Conservation (phyloP, 92 coral and sea anemone species). For the Porites rus region DNA sequence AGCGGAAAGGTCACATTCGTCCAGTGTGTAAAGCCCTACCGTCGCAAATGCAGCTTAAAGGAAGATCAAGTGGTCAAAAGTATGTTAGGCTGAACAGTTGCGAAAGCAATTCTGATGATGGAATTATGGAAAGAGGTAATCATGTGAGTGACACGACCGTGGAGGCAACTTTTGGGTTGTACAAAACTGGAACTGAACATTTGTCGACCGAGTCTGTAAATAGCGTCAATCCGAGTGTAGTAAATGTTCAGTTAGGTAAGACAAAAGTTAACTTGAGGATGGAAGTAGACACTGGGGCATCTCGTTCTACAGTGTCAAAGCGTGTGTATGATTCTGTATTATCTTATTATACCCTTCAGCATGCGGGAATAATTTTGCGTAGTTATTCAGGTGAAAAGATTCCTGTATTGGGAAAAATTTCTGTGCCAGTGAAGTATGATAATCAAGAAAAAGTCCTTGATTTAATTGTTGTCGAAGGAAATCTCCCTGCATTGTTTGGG, state of each 20-base stretch:
- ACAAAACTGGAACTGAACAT: not conserved
- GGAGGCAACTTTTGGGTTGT: conserved; percentile 7
- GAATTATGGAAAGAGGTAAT: too few species aligned
- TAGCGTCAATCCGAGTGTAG: not conserved
- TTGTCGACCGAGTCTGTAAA: too few species aligned
- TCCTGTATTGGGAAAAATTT: not conserved
- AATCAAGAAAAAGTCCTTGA: conserved; percentile 19
- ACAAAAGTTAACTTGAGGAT: not conserved
- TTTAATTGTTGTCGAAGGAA: conserved; percentile 19
- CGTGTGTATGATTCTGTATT: conserved; percentile 10
- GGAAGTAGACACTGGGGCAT: not conserved
- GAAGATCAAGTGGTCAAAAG: conserved; percentile 2
- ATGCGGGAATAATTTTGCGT: conserved; percentile 9
- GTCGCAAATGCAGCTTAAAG: conserved; percentile 17
- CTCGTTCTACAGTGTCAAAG: not conserved
- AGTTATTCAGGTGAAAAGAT: conserved; percentile 24
- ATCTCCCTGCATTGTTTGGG: conserved; percentile 36
- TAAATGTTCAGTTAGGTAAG: not conserved
- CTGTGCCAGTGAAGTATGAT: conserved; percentile 34
- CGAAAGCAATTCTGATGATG: not conserved
- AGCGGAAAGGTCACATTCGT: conserved; percentile 35
- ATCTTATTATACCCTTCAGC: conserved; percentile 27
- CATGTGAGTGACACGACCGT: not conserved
- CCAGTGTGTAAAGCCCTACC: conserved; percentile 20
- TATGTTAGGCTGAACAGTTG: not conserved